A percentile compares a stretch with the other conserved stretches of the same genome.
Conservation (phyloP, 2,113 vertebrate genomes). For the Porphyrio hochstetteri region DNA sequence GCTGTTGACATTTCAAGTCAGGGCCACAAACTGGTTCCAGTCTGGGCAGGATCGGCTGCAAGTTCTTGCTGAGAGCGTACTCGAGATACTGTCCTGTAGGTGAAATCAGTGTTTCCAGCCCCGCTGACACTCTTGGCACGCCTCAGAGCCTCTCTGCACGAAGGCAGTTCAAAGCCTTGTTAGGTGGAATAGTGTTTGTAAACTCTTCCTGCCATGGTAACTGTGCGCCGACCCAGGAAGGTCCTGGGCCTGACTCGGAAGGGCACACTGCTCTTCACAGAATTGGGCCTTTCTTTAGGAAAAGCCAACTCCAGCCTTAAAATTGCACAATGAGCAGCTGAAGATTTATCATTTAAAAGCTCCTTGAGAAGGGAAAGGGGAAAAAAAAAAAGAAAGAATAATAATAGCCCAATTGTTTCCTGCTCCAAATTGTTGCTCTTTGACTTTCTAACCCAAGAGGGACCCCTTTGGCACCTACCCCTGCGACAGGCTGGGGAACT, state of each 20-base stretch:
- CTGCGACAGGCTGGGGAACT: constrained; percentile 47
- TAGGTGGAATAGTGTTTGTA: constrained; percentile 56
- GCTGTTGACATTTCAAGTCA: constrained; percentile 44
- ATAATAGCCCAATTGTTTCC: constrained; percentile 63
- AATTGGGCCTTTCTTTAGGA: constrained; percentile 9
- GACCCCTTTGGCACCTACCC: constrained; percentile 65
- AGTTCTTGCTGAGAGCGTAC: neutral
- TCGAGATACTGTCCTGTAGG: constrained; percentile 52
- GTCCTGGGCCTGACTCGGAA: neutral
- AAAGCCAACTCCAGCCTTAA: constrained; percentile 19
- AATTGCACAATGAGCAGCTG: constrained; percentile 14
- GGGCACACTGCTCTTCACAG: neutral
- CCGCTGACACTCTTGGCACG: neutral
- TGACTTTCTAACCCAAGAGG: constrained; percentile 69
- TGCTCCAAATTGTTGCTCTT: constrained; percentile 59
- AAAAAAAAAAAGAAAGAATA: neutral
- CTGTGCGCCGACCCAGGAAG: neutral
- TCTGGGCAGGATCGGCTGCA: constrained; percentile 7
- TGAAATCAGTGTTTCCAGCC: constrained; percentile 62
- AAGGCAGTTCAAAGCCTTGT: constrained; percentile 19
- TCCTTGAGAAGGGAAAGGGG: constrained; percentile 12
- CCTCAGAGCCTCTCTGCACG: neutral
- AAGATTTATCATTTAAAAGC: constrained; percentile 63
- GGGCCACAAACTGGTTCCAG: neutral
- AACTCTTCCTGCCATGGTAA: constrained; percentile 51